phyloP scores from a whole-genome alignment of 2,797 vertebrate species.

The Pipistrellus nathusii region DNA sequence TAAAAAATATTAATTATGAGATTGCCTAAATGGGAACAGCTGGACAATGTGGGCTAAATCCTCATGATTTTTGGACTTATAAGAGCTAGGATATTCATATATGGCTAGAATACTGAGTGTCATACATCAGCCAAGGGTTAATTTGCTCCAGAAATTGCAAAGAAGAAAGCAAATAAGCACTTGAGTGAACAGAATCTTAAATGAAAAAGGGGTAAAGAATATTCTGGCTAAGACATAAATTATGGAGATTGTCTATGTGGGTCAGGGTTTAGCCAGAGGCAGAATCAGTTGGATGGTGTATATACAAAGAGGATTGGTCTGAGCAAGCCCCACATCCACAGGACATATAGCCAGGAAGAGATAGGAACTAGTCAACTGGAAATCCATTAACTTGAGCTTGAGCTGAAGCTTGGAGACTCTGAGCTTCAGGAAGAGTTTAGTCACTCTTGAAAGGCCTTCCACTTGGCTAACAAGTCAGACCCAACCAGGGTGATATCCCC shows the following conservation, averaged over 20 bases:
- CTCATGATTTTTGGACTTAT: not conserved
- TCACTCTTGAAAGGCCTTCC: not conserved
- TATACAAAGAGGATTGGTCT: not conserved
- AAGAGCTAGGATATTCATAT: not conserved
- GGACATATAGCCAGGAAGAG: not conserved
- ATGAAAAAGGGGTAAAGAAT: not conserved
- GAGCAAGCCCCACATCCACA: not conserved
- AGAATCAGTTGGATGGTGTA: not conserved
- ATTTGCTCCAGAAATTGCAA: not conserved
- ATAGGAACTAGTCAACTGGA: not conserved
- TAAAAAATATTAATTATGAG: constrained; percentile 27
- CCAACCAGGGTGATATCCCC: not conserved
- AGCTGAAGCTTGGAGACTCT: not conserved
- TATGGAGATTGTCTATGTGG: not conserved
- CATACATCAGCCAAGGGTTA: not conserved
- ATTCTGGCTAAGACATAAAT: not conserved
- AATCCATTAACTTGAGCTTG: not conserved
- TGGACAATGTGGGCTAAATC: not conserved
- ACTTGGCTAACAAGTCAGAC: not conserved
- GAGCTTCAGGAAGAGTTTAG: not conserved
- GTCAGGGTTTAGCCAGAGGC: not conserved
- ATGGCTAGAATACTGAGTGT: not conserved
- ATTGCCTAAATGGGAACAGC: not conserved
- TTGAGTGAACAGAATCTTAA: not conserved
- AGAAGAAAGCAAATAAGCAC: not conserved